A percentile compares a stretch with the other conserved stretches of the same genome.
phyloP scores from a whole-genome alignment of 1,140 invertebrate species.

The Metaphire vulgaris region DNA sequence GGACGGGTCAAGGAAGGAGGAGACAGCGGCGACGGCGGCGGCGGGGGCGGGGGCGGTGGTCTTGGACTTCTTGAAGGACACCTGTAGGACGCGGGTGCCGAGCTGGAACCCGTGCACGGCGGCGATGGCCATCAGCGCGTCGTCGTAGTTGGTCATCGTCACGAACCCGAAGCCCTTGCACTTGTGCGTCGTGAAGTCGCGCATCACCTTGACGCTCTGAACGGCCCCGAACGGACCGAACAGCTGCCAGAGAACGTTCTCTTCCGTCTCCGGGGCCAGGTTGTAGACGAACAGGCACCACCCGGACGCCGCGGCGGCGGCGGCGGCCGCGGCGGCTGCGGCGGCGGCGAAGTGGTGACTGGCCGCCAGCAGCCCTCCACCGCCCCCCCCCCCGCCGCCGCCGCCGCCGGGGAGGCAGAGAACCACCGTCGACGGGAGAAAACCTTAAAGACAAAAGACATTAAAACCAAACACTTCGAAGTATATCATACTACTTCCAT shows the following conservation, averaged over 20 bases:
- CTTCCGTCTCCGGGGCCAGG: constrained; percentile 93
- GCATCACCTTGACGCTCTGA: constrained; percentile 86
- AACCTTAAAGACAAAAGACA: too few relatives aligned
- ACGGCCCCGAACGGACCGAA: too few relatives aligned
- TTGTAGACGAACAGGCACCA: constrained; percentile 99
- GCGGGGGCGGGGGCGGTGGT: background rate
- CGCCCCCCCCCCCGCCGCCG: too few relatives aligned
- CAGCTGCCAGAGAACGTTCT: too few relatives aligned
- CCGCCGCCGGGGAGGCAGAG: too few relatives aligned
- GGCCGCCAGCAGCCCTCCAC: constrained; percentile 15
- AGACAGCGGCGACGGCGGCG: too few relatives aligned
- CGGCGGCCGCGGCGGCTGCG: constrained; percentile 10
- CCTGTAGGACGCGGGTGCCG: constrained; percentile 89
- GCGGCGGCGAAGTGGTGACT: constrained; percentile 40
- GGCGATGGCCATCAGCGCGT: constrained; percentile 93
- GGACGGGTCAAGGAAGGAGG: too few relatives aligned
- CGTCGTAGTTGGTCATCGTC: too few relatives aligned
- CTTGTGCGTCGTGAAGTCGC: constrained; percentile 95
- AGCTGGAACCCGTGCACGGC: constrained; percentile 95
- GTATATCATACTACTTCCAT: too few relatives aligned
- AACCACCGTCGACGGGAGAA: too few relatives aligned
- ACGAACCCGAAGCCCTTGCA: constrained; percentile 99
- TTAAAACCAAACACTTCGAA: too few relatives aligned
- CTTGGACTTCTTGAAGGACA: constrained; percentile 18
- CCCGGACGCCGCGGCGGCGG: constrained; percentile 44